Conservation (phyloP, 2,888 invertebrate species). For the Choreutis nemorana region DNA sequence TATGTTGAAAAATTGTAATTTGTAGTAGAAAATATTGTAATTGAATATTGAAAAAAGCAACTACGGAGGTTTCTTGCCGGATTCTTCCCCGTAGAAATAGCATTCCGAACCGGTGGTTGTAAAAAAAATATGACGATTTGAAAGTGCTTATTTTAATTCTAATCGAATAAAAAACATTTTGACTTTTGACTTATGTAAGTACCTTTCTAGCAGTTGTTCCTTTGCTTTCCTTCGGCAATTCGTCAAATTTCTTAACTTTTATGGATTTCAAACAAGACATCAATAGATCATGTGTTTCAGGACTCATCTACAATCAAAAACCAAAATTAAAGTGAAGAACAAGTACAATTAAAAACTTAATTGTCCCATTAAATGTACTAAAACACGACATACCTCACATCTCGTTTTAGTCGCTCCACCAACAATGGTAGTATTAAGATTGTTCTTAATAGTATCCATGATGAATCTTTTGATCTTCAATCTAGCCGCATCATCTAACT, state of each 20-base stretch:
- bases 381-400: constrained; percentile 34
- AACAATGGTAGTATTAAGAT: constrained; percentile 47
- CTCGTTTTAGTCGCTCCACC: constrained; percentile 56
- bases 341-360: neutral
- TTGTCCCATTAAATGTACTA: constrained; percentile 3
- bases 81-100: too few species aligned
- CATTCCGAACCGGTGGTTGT: too few species aligned
- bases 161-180: too few species aligned
- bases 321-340: neutral
- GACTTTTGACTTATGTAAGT: constrained; percentile 4
- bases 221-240: constrained; percentile 28
- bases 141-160: too few species aligned
- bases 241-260: constrained; percentile 17
- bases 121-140: too few species aligned
- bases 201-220: constrained; percentile 38
- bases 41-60: too few species aligned
- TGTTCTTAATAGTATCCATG: constrained; percentile 35
- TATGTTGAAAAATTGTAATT: too few species aligned
- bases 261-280: constrained; percentile 43
- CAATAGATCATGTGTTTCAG: constrained; percentile 37
- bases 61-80: too few species aligned
- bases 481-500: constrained; percentile 32
- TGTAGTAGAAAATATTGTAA: too few species aligned
- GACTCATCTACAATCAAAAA: constrained; percentile 30
- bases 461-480: constrained; percentile 40